These are phyloP conservation scores for Apis laboriosa DNA, from an alignment of 1,140 invertebrate species.

Conservation along the genomic window DNA sequence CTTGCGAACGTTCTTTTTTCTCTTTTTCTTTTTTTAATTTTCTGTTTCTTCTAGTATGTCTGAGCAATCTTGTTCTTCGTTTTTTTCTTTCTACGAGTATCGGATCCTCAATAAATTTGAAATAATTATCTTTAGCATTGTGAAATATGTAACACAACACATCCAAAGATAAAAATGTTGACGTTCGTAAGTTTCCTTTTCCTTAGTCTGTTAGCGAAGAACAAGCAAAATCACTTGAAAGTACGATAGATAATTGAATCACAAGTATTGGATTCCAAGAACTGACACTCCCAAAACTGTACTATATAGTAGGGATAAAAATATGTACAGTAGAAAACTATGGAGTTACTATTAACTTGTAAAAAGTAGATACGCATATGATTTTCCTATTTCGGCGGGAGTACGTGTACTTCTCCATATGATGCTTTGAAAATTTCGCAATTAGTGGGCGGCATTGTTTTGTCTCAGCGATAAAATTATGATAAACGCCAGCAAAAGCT, in stretches of 20 bases:
- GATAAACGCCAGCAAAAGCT: constrained; percentile 59
- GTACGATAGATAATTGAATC: constrained; percentile 42
- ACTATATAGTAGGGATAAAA: constrained; percentile 60
- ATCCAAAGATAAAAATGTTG: constrained; percentile 28
- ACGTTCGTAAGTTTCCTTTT: constrained; percentile 22
- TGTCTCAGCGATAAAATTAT: constrained; percentile 61
- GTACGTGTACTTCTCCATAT: constrained; percentile 26
- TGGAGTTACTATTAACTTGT: constrained; percentile 62
- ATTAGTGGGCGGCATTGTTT: constrained; percentile 63
- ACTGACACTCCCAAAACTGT: constrained; percentile 39
- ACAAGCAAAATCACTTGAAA: constrained; percentile 44
- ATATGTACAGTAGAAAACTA: constrained; percentile 66
- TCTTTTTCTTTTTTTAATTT: constrained; percentile 15
- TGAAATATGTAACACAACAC: constrained; percentile 5
- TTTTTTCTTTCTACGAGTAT: not conserved
- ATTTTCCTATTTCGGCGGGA: constrained; percentile 35
- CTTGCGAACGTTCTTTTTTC: constrained; percentile 40
- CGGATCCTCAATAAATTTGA: constrained; percentile 30
- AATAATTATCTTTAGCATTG: constrained; percentile 43
- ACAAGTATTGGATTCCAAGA: constrained; percentile 46
- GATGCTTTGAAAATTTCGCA: constrained; percentile 53
- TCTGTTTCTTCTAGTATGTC: constrained; percentile 37
- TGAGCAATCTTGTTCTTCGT: constrained; percentile 59
- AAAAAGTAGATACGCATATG: constrained; percentile 62
- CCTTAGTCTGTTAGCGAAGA: constrained; percentile 37